These are phyloP conservation scores for Scarus forsteni DNA, from an alignment of 2,797 vertebrate genomes.

Conservation along the genomic window DNA sequence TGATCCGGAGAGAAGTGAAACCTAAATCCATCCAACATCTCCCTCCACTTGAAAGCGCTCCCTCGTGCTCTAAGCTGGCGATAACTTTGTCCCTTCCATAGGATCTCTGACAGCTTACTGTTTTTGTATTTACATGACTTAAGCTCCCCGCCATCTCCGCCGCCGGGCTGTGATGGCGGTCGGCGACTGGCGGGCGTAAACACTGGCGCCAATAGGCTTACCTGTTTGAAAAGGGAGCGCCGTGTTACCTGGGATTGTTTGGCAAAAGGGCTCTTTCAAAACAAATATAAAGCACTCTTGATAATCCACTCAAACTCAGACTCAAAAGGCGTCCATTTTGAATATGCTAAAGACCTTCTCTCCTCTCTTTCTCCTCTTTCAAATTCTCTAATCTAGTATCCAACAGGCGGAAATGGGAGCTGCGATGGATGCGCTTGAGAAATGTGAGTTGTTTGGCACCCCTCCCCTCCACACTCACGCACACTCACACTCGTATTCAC, in stretches of 20 bases:
- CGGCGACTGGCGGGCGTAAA: conserved; percentile 45
- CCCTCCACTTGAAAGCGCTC: conserved; percentile 66
- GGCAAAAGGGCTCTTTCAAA: conserved; percentile 53
- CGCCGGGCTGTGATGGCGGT: conserved; percentile 50
- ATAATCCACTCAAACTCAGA: conserved; percentile 74
- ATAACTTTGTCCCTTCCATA: conserved; percentile 76
- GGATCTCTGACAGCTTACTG: conserved; percentile 72
- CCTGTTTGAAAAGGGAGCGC: conserved; percentile 53
- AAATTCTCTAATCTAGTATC: conserved; percentile 87
- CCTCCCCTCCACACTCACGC: conserved; percentile 17
- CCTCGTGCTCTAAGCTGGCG: conserved; percentile 74
- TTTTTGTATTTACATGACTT: conserved; percentile 76
- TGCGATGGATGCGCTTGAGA: conserved; percentile 97
- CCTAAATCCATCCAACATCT: conserved; percentile 76
- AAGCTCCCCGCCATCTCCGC: conserved; percentile 66
- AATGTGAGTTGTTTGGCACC: conserved; percentile 90
- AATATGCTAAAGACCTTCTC: conserved; percentile 68
- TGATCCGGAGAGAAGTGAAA: conserved; percentile 70
- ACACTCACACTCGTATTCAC: conserved; percentile 26
- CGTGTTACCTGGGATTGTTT: conserved; percentile 71
- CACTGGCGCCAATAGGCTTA: conserved; percentile 67
- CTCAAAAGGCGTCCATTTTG: conserved; percentile 54
- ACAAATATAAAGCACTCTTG: conserved; percentile 67
- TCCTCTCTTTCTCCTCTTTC: conserved; percentile 36
- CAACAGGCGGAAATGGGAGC: conserved; percentile 99